Conservation (phyloP, 1,140 invertebrate species). For the Onthophagus taurus region DNA sequence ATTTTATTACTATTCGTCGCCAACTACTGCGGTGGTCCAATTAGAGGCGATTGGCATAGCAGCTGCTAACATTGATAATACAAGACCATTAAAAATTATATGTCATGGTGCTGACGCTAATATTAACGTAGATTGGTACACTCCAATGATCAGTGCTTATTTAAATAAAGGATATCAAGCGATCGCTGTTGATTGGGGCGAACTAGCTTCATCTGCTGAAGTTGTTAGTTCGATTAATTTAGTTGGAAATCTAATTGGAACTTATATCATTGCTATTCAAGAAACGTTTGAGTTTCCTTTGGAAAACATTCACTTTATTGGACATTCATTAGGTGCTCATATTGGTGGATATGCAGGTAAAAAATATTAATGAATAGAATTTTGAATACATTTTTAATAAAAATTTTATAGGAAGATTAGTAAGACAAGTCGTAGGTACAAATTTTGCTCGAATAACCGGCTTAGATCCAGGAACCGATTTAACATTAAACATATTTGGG, state of each 20-base stretch:
- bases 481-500: not conserved
- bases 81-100: not conserved
- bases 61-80: not conserved
- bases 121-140: not conserved
- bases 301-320: slow-evolving; percentile 27
- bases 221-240: not conserved
- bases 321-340: slow-evolving; percentile 36
- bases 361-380: no score
- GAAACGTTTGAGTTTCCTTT: slow-evolving; percentile 12
- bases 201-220: not conserved
- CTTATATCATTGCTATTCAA: not conserved
- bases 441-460: slow-evolving; percentile 9
- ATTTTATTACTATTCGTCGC: not conserved
- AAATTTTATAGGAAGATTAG: no score
- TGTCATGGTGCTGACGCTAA: not conserved
- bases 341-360: slow-evolving; percentile 22
- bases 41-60: no score
- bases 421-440: not conserved
- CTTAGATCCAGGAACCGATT: slow-evolving; percentile 5
- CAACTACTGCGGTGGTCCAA: no score
- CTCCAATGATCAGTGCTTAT: not conserved
- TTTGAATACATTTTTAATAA: no score
- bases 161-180: slow-evolving; percentile 24
- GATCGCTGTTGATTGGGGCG: slow-evolving; percentile 10
- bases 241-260: not conserved